Base-by-base conservation (phyloP, 2,797 vertebrate genomes). In the Clarias platycephalus region DNA sequence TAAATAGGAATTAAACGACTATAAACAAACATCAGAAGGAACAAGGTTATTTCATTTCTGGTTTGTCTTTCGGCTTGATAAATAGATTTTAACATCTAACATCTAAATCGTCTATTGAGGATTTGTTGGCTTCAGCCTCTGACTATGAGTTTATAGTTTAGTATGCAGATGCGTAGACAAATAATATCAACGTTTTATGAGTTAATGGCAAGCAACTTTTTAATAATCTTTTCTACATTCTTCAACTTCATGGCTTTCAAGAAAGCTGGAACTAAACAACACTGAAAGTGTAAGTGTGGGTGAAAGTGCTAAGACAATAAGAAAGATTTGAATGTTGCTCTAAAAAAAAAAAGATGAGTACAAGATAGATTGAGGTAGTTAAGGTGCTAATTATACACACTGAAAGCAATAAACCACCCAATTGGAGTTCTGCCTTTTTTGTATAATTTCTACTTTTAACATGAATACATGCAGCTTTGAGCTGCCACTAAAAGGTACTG, bases 401-500 rank as follows among this genome's bases (percentile, higher is more conserved):
- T 40, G 55, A 84, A 10, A 63, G 55, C 18, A 72, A 80, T 80
- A 63, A 63, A 80, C 60, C 67, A 71, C 76, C 9, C 55, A n/a
- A 62, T 1, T 26, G 31, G 24, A 37, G 6, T 16, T 79, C 16
- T 10, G 24, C 3, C 34, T 40, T 44, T 18, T 13, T 16, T 1
- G 63, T 40, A 18, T 26, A 9, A 26, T 63, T 79, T 44, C 24
- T 26, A 13, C 18, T 22, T 8, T 37, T 37, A 37, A 37, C 1
- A 6, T 31, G 15, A n/a, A 77, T 20, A 57, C 72, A 60, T 18
- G 24, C 2, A 71, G 71, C n/a, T 74, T 74, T 75, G 22, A 49
- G 24, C 70, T n/a, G 34, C 24, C 12, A 72, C 24, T n/a, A 44
- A 72, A 49, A 9, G 16, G n/a, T 18, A 18, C 44, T 74, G 71